These are phyloP conservation scores for Arge pagana DNA, from an alignment of 2,888 invertebrate species.

Conservation along the genomic window DNA sequence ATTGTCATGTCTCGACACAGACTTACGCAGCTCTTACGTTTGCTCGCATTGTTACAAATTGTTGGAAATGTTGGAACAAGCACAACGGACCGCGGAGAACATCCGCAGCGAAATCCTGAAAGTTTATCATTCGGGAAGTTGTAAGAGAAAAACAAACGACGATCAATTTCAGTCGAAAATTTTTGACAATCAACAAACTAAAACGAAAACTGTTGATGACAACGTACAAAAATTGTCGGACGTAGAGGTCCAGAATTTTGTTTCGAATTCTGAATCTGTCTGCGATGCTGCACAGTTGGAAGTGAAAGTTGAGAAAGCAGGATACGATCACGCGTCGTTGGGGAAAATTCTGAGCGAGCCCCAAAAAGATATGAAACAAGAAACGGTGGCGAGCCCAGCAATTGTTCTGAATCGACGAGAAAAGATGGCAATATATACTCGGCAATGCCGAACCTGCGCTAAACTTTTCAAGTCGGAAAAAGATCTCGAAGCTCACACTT, in stretches of 20 bases:
- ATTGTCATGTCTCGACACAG: conserved; percentile 30
- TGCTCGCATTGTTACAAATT: conserved; percentile 44
- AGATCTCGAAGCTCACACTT: conserved; percentile 24
- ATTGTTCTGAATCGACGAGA: conserved; percentile 15
- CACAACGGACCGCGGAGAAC: conserved; percentile 42
- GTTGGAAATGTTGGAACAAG: conserved; percentile 46
- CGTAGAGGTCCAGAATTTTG: background rate
- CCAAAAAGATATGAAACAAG: background rate
- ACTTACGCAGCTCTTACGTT: conserved; percentile 38
- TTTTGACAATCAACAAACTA: background rate
- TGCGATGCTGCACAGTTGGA: background rate
- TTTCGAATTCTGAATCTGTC: background rate
- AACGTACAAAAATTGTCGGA: background rate
- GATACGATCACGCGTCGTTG: background rate
- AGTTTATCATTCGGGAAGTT: conserved; percentile 34
- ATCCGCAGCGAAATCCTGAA: conserved; percentile 43
- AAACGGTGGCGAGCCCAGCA: background rate
- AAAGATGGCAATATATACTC: conserved; percentile 21
- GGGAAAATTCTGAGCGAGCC: background rate
- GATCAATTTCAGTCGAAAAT: background rate
- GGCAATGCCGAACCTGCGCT: conserved; percentile 23
- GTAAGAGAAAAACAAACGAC: conserved; percentile 8
- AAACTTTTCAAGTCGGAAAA: conserved; percentile 22
- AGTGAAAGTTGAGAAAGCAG: conserved; percentile 1
- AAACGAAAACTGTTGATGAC: background rate